phyloP scores from a whole-genome alignment of 1,140 invertebrate genomes.

The Tribolium castaneum region DNA sequence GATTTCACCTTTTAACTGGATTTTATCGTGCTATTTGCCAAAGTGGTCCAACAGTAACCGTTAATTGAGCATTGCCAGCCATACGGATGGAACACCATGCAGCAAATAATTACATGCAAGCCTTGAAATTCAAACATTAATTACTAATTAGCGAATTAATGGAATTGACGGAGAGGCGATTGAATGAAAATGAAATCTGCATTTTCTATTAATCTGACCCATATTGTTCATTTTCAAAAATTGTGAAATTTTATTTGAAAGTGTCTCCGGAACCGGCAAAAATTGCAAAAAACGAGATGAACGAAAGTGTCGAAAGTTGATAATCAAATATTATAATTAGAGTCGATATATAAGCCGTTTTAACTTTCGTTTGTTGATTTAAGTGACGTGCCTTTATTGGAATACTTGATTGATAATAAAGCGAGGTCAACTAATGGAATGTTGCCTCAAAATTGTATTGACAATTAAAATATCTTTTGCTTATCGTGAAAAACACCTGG shows the following conservation, averaged over 20 bases:
- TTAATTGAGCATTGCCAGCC: constrained; percentile 1
- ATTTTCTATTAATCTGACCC: neutral
- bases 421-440: neutral
- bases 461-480: neutral
- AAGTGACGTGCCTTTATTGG: neutral
- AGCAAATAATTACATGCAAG: neutral
- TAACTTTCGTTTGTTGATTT: neutral
- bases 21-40: neutral
- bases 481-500: neutral
- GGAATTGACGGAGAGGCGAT: neutral
- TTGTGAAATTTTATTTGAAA: too few species aligned
- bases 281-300: neutral
- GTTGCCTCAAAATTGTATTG: neutral
- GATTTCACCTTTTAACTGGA: neutral
- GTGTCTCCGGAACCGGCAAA: neutral
- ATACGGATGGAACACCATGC: neutral
- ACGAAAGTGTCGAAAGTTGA: neutral
- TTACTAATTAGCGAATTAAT: constrained; percentile 18
- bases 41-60: constrained; percentile 1
- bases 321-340: neutral
- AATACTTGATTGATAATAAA: neutral
- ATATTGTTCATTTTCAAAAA: neutral
- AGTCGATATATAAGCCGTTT: neutral
- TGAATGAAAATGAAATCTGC: neutral
- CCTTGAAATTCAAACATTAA: constrained; percentile 23